Evolutionary conservation across 2,888 invertebrate species (phyloP).

Genomic region (Piscicola geometra): DNA sequence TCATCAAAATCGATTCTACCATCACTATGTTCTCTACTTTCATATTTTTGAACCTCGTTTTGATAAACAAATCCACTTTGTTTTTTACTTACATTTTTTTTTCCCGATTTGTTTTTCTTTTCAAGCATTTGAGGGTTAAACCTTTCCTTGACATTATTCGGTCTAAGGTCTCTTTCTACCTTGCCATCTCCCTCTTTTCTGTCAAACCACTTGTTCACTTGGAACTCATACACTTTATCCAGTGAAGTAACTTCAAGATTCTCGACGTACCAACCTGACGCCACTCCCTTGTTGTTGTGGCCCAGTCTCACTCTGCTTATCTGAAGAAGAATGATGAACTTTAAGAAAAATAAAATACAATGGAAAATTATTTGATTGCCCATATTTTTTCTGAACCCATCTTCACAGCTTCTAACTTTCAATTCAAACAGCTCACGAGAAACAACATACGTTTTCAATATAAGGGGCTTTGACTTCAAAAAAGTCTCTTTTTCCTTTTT

Average conservation of each 20-base stretch:
- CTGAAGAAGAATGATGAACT: too few species aligned
- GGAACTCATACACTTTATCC: conserved; percentile 10
- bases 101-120: not conserved
- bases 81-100: too few species aligned
- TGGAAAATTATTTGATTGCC: too few species aligned
- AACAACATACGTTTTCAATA: not conserved
- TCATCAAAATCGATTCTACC: too few species aligned
- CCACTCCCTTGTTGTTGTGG: not conserved
- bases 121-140: not conserved
- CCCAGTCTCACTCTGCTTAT: not conserved
- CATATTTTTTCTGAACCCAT: too few species aligned
- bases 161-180: conserved; percentile 15
- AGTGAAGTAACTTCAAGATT: not conserved
- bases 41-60: too few species aligned
- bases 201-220: conserved; percentile 27
- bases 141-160: conserved; percentile 11
- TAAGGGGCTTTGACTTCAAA: conserved; percentile 5
- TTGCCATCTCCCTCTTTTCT: conserved; percentile 20
- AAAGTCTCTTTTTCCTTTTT: not conserved
- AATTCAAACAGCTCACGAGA: too few species aligned
- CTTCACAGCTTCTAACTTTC: too few species aligned
- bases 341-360: too few species aligned
- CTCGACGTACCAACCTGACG: not conserved
- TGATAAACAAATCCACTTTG: too few species aligned
- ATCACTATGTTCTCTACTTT: not conserved